Evolutionary conservation across 2,888 invertebrate species (phyloP).

Genomic region (Napeogenes sylphis): DNA sequence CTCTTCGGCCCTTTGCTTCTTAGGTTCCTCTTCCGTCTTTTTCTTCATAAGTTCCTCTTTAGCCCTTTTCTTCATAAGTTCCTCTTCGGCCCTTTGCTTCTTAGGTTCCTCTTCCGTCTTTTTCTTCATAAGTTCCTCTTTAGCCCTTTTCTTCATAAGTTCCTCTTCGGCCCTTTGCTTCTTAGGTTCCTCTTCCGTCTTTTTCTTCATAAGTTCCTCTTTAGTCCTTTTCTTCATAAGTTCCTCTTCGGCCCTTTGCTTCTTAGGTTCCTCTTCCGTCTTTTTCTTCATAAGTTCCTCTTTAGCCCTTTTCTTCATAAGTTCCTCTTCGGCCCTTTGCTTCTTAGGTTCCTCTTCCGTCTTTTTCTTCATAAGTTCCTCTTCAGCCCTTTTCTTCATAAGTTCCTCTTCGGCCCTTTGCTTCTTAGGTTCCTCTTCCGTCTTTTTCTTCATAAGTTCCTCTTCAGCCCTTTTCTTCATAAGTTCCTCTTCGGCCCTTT

Average conservation of each 20-base stretch:
- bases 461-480: slow-evolving; percentile 1
- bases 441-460: background rate
- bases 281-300: background rate
- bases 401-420: background rate
- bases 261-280: slow-evolving; percentile 14
- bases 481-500: slow-evolving; percentile 13
- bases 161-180: slow-evolving; percentile 15
- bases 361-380: too few relatives aligned
- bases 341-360: too few relatives aligned
- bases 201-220: too few relatives aligned
- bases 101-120: slow-evolving; percentile 12
- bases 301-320: background rate
- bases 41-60: slow-evolving; percentile 11
- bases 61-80: background rate
- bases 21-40: background rate
- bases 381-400: too few relatives aligned
- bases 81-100: background rate
- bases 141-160: background rate
- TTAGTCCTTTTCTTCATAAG: too few relatives aligned
- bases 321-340: slow-evolving; percentile 16
- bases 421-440: slow-evolving; percentile 13
- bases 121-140: slow-evolving; percentile 5
- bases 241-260: background rate
- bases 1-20: slow-evolving; percentile 8
- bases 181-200: too few relatives aligned